These are phyloP conservation scores for Mythimna lalbum DNA, from an alignment of 2,888 invertebrate species.

Conservation along the genomic window DNA sequence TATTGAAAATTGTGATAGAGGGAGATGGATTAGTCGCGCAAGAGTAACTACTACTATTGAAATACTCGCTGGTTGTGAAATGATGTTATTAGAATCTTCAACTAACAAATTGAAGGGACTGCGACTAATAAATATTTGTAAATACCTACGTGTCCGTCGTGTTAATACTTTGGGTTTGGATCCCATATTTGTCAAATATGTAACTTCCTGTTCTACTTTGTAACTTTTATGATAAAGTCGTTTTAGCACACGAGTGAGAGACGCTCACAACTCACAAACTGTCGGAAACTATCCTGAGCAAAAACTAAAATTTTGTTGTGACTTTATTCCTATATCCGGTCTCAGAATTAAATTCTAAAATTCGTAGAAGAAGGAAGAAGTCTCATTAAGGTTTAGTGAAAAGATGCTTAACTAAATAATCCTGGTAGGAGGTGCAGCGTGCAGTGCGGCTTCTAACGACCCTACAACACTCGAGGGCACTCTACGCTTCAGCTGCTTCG, in stretches of 20 bases:
- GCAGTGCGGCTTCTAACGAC: slow-evolving; percentile 80
- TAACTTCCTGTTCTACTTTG: slow-evolving; percentile 22
- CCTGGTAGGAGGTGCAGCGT: slow-evolving; percentile 65
- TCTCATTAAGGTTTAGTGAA: slow-evolving; percentile 74
- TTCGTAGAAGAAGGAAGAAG: slow-evolving; percentile 59
- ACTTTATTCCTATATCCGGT: slow-evolving; percentile 26
- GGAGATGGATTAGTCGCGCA: slow-evolving; percentile 44
- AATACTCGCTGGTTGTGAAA: slow-evolving; percentile 25
- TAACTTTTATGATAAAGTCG: slow-evolving; percentile 25
- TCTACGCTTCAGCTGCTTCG: slow-evolving; percentile 78
- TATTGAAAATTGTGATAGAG: slow-evolving; percentile 35
- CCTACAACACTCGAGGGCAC: slow-evolving; percentile 77
- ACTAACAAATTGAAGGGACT: slow-evolving; percentile 15
- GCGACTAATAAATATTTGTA: slow-evolving; percentile 20
- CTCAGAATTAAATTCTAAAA: slow-evolving; percentile 44
- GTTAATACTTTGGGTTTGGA: slow-evolving; percentile 9
- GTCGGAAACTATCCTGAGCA: slow-evolving; percentile 13
- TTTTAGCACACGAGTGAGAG: slow-evolving; percentile 5
- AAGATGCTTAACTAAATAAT: slow-evolving; percentile 79
- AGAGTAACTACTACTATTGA: slow-evolving; percentile 29
- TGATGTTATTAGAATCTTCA: not conserved
- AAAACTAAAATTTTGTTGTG: slow-evolving; percentile 27
- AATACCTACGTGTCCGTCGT: not conserved
- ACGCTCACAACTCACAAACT: not conserved
- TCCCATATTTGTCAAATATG: slow-evolving; percentile 22